Evolutionary conservation across 2,113 vertebrate genomes (phyloP).

Genomic region (Syngnathus typhle): DNA sequence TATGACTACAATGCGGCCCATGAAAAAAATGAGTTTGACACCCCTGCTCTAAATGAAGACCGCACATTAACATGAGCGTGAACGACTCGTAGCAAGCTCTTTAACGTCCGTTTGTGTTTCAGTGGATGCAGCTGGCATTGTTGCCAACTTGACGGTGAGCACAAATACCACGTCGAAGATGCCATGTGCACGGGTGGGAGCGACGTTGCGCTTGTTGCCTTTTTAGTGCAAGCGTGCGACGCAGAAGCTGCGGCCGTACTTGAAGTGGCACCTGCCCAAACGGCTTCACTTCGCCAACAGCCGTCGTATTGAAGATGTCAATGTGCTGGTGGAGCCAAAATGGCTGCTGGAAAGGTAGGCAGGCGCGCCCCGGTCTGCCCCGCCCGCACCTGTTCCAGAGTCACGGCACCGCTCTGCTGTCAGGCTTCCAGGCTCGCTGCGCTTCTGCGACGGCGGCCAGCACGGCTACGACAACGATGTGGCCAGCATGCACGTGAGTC

Average conservation of each 20-base stretch:
- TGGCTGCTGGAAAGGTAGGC: conserved; percentile 73
- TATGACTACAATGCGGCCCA: too few relatives aligned
- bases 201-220: not conserved
- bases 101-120: not conserved
- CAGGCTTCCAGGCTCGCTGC: conserved; percentile 57
- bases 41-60: too few relatives aligned
- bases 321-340: conserved; percentile 56
- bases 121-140: conserved; percentile 66
- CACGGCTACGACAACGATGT: conserved; percentile 75
- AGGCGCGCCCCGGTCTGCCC: not conserved
- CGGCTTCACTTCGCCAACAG: conserved; percentile 73
- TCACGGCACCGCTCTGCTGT: not conserved
- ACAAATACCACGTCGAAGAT: too few relatives aligned
- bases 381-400: not conserved
- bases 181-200: too few relatives aligned
- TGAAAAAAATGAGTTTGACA: too few relatives aligned
- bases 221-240: conserved; percentile 63
- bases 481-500: conserved; percentile 70
- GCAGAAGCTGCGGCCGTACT: conserved; percentile 67
- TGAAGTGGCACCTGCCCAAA: conserved; percentile 71
- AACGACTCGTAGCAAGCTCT: not conserved
- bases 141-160: conserved; percentile 71
- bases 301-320: conserved; percentile 71
- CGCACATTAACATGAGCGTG: too few relatives aligned
- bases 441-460: conserved; percentile 61